Base-by-base conservation (phyloP, 2,888 invertebrate species). In the Nomada ferruginata region DNA sequence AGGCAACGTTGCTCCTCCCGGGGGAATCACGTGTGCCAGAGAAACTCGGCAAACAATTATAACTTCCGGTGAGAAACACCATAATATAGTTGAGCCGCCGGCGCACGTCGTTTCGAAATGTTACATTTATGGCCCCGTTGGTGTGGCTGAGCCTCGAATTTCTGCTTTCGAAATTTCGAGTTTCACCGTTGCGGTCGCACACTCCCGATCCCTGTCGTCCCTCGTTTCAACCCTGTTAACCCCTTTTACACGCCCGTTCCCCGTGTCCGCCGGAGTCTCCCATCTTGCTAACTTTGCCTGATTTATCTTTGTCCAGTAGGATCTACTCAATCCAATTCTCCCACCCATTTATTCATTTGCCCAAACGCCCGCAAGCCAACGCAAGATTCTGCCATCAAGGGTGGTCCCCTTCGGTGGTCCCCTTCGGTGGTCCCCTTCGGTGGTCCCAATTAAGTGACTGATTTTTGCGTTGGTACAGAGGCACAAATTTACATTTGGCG, bases 41-140 rank as follows among this genome's bases (percentile, higher is more conserved):
- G 87, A 89, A 88, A 91, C 90, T 90, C 87, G 68, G 83, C 87
- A 88, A 89, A 91, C 91, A 91, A 91, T 91, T 91, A 91, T 90
- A 91, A 91, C 88, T 91, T 91, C 87, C 87, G 87, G 71, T 75
- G 86, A 85, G 81, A 86, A 83, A 85, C 76, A 78, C 74, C 60
- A 63, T 85, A 83, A 83, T 77, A 78, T 65, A 73, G 68, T 20
- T 55, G 73, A 60, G 70, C 76, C 78, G 75, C 50, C 66, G 76
- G 71, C 76, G 71, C 76, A 47, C 79, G 76, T 83, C 88, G 84
- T 77, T 88, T 84, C 84, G 81, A 76, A 89, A 85, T 83, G 88
- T 84, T 84, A 87, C 91, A 87, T 89, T 91, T 90, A 90, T 85
- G 87, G 87, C 85, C 89, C 89, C 89, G 82, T 73, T 83, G 90